A percentile compares a stretch with the other conserved stretches of the same genome.
Evolutionary conservation across 2,113 vertebrate species (phyloP).

Genomic region (Saccopteryx leptura): DNA sequence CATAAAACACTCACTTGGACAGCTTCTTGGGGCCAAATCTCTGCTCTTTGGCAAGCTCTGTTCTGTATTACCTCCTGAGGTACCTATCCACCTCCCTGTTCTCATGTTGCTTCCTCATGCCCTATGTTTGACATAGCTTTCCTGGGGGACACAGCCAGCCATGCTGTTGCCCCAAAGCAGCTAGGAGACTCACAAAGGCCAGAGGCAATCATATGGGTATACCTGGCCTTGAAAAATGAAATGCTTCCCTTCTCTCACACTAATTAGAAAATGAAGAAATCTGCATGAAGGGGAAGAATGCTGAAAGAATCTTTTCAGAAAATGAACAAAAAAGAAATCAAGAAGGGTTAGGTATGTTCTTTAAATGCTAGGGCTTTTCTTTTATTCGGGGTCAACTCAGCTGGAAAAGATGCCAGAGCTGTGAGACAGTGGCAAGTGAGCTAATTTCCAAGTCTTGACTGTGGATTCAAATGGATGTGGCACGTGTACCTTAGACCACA

Average conservation of each 20-base stretch:
- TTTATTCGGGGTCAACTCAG: not conserved
- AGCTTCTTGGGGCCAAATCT: not conserved
- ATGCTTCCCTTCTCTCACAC: not conserved
- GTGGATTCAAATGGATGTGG: not conserved
- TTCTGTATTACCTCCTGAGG: conserved; percentile 48
- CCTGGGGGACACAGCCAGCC: not conserved
- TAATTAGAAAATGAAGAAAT: conserved; percentile 10
- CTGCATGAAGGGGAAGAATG: conserved; percentile 26
- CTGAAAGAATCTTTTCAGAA: conserved; percentile 41
- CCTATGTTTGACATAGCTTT: conserved; percentile 21
- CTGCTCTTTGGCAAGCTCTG: conserved; percentile 19
- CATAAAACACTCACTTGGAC: not conserved
- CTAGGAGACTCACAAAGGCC: not conserved
- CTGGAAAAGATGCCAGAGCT: conserved; percentile 27
- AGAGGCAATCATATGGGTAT: not conserved
- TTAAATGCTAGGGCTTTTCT: not conserved
- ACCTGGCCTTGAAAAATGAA: not conserved
- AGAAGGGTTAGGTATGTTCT: not conserved
- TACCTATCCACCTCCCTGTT: not conserved
- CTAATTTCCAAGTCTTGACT: not conserved
- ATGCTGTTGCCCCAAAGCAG: not conserved
- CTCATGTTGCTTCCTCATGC: not conserved
- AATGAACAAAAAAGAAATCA: conserved; percentile 55
- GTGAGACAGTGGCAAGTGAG: not conserved
- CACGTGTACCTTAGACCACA: conserved; percentile 42